phyloP scores from a whole-genome alignment of 92 coral and sea anemone genomes.

The Epizoanthus stellaris region DNA sequence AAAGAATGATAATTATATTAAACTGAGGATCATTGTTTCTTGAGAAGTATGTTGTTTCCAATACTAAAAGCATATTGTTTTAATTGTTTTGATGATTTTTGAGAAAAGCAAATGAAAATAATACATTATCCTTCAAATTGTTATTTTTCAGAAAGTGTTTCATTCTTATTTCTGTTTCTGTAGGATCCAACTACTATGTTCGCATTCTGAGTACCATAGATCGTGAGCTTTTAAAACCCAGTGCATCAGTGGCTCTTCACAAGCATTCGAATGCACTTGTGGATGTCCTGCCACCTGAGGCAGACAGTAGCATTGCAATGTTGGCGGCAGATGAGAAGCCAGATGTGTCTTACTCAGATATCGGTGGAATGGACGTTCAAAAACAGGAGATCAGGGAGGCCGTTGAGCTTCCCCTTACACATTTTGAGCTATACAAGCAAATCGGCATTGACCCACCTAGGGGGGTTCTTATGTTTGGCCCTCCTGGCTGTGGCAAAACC shows the following conservation, averaged over 20 bases:
- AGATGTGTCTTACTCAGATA: slow-evolving; percentile 86
- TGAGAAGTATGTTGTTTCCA: no score
- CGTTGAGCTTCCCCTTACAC: slow-evolving; percentile 96
- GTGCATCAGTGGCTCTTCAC: slow-evolving; percentile 99
- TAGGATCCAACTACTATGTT: slow-evolving; percentile 96
- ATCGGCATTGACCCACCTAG: slow-evolving; percentile 99
- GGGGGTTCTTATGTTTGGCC: slow-evolving; percentile 96
- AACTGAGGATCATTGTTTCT: no score
- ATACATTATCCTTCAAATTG: no score
- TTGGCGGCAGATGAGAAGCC: slow-evolving; percentile 95
- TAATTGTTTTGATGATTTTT: no score
- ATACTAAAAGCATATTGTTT: no score
- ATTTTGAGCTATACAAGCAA: slow-evolving; percentile 99
- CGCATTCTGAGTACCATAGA: slow-evolving; percentile 96
- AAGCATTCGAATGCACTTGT: slow-evolving; percentile 99
- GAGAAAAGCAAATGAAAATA: no score
- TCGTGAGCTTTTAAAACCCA: slow-evolving; percentile 94
- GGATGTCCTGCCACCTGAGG: slow-evolving; percentile 97
- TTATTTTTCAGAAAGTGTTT: no score
- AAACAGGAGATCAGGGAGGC: slow-evolving; percentile 99
- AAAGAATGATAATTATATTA: no score
- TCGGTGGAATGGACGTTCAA: slow-evolving; percentile 99
- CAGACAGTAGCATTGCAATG: slow-evolving; percentile 99
- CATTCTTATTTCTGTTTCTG: neutral
- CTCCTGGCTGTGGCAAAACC: slow-evolving; percentile 99